A percentile compares a stretch with the other conserved stretches of the same genome.
phyloP scores from a whole-genome alignment of 2,113 vertebrate species.

The Okapia johnstoni region DNA sequence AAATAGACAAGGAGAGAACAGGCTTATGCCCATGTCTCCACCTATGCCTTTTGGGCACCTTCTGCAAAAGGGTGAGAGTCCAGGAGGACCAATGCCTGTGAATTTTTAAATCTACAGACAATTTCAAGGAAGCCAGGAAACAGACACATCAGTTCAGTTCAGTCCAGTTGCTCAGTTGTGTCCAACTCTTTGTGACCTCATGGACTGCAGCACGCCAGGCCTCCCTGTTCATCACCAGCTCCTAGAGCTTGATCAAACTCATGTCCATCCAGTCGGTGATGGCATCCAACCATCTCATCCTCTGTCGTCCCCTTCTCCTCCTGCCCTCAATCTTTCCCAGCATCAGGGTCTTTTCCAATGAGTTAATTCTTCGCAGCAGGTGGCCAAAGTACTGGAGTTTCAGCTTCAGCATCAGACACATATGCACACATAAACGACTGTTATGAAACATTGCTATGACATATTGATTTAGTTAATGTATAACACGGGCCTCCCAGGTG shows the following conservation, averaged over 20 bases:
- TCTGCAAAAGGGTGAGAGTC: neutral
- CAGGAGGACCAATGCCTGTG: neutral
- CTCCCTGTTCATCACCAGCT: neutral
- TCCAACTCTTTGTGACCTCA: fast-evolving
- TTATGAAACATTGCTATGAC: neutral
- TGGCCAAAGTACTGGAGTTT: neutral
- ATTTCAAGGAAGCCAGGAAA: neutral
- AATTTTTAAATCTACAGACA: neutral
- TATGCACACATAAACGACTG: fast-evolving
- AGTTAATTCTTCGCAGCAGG: neutral
- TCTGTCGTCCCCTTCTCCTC: neutral
- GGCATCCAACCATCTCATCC: neutral
- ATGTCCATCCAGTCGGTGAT: neutral
- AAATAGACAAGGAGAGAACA: neutral
- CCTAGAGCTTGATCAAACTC: neutral
- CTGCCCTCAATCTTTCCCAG: neutral
- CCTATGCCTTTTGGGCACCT: neutral
- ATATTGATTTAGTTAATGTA: neutral
- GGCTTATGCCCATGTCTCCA: fast-evolving
- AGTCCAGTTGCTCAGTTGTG: neutral
- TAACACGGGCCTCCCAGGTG: neutral
- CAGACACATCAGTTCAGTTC: neutral
- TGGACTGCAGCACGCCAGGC: neutral
- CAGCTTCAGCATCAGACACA: neutral
- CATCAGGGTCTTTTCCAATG: neutral